Conservation (phyloP, 53 echinoderm and acorn worm species). For the Temnopleurus reevesii region DNA sequence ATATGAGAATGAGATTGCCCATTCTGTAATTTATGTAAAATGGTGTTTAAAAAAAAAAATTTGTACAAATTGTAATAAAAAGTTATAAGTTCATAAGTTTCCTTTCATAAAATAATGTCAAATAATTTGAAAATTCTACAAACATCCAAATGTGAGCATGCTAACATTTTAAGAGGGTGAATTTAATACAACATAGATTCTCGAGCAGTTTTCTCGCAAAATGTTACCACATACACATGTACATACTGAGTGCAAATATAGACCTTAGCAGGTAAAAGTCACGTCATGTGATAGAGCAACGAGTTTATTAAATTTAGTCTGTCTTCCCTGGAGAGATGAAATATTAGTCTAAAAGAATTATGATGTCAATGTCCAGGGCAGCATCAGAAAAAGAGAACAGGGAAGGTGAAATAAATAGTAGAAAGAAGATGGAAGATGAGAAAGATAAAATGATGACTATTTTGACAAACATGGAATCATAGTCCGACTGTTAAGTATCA, state of each 20-base stretch:
- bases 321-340: slow-evolving; percentile 16
- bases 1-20: too few species aligned
- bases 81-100: too few species aligned
- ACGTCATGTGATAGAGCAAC: not conserved
- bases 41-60: too few species aligned
- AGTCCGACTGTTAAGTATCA: too few species aligned
- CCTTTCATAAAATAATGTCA: too few species aligned
- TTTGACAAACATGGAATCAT: too few species aligned
- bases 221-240: slow-evolving; percentile 16
- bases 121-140: too few species aligned
- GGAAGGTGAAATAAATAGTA: not conserved
- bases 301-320: slow-evolving; percentile 12
- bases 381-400: not conserved
- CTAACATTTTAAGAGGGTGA: too few species aligned
- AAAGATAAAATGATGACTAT: not conserved
- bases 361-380: not conserved
- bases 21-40: too few species aligned
- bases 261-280: not conserved
- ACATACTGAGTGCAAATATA: not conserved
- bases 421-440: not conserved
- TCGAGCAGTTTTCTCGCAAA: not conserved
- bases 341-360: slow-evolving; percentile 7
- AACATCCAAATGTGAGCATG: too few species aligned
- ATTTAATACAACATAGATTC: too few species aligned
- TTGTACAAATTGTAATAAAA: too few species aligned